Evolutionary conservation across 1,140 invertebrate species (phyloP), one percentile per base, ranked within the genome.

Genomic region (Oryctes rhinoceros): DNA sequence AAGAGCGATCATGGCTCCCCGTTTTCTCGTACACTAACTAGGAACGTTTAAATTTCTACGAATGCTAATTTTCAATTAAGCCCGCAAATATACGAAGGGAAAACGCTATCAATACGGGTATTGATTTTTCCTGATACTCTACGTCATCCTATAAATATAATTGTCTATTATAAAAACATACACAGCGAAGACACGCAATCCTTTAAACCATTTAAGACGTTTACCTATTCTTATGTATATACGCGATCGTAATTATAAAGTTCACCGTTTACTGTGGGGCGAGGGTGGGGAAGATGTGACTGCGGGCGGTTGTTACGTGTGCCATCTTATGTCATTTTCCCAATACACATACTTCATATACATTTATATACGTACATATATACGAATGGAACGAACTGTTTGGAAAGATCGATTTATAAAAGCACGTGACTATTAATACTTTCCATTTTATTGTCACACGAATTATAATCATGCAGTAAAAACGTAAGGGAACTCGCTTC

Each of bases 161-260:
- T 76, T 76, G 75, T 76, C 75, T 76, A 76, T 76, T 76, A 76
- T 76, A 76, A 76, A 76, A 76, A 76, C 75, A 76, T 76, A 76
- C 75, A 76, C 39, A 76, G 44, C 75, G 39, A n/a, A 47, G 47
- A 76, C 75, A 76, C 75, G 75, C 75, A 76, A 76, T 71, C 65
- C 65, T 71, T 71, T 71, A 71, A 24, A 37, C 65, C 65, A 71
- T 71, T 71, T 71, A 71, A 71, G 65, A 71, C 65, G 65, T 71
- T 71, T 71, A 71, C 65, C 65, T 71, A 71, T 71, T 71, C 65
- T 71, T 71, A 71, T 71, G 65, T 71, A 71, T 71, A 71, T 71
- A 71, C 65, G 65, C 65, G 65, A 71, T 71, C 65, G 65, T 71
- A 71, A 71, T 71, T 71, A 71, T 71, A 71, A 59, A 71, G 65